A percentile compares a stretch with the other conserved stretches of the same genome.
These are phyloP conservation scores for Vespertilio murinus DNA, from an alignment of 2,797 vertebrate species.

Conservation along the genomic window DNA sequence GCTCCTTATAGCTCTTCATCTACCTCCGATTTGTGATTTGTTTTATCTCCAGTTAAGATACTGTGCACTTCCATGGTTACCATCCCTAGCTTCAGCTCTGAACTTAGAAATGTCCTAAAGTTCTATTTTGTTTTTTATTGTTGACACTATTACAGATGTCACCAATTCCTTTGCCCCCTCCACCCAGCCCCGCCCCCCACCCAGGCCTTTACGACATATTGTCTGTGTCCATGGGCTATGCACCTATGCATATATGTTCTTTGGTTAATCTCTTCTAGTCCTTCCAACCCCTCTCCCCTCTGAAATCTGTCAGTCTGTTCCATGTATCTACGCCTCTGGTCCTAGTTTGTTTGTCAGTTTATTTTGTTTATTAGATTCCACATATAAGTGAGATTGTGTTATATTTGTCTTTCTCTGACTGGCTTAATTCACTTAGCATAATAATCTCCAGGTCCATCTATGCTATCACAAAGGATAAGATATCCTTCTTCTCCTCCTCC, in stretches of 20 bases:
- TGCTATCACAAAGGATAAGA: background rate
- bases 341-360: background rate
- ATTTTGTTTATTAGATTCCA: background rate
- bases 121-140: background rate
- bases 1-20: background rate
- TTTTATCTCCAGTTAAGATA: background rate
- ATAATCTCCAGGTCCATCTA: background rate
- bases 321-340: background rate
- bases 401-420: background rate
- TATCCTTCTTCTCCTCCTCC: no score
- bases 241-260: background rate
- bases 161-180: background rate
- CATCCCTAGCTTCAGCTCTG: background rate
- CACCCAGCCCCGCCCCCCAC: no score
- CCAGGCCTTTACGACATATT: background rate
- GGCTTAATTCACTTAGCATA: background rate
- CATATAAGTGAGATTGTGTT: background rate
- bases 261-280: background rate
- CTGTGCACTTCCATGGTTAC: background rate
- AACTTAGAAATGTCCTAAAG: background rate
- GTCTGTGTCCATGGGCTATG: background rate
- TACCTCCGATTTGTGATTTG: background rate
- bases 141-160: background rate
- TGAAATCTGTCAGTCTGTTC: background rate
- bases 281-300: background rate